Evolutionary conservation across 1,140 invertebrate genomes (phyloP).

Genomic region (Saccostrea glomerata): DNA sequence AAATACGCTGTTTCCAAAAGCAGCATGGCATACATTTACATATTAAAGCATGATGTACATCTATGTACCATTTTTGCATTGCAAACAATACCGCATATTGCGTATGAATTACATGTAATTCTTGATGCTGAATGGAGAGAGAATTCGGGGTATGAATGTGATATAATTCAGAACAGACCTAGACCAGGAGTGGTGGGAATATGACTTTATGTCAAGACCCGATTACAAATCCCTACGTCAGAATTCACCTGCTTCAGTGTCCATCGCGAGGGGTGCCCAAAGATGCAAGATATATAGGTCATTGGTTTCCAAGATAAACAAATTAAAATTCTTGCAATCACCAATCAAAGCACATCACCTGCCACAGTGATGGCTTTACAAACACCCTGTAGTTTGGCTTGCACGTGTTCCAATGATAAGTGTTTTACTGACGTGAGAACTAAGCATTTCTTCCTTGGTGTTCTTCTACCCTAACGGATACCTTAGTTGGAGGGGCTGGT

Average conservation of each 20-base stretch:
- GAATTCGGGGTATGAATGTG: background rate
- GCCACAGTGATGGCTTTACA: constrained; percentile 23
- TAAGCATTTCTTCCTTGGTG: constrained; percentile 8
- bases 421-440: constrained; percentile 33
- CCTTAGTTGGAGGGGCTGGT: background rate
- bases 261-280: constrained; percentile 13
- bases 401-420: constrained; percentile 37
- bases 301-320: constrained; percentile 36
- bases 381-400: constrained; percentile 33
- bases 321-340: constrained; percentile 38
- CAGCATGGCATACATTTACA: background rate
- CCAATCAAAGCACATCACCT: constrained; percentile 37
- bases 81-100: background rate
- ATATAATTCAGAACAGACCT: constrained; percentile 9
- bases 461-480: background rate
- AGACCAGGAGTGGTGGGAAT: background rate
- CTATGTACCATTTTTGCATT: background rate
- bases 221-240: background rate
- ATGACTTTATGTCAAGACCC: constrained; percentile 1
- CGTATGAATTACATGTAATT: background rate
- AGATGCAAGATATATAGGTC: constrained; percentile 34
- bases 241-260: constrained; percentile 8
- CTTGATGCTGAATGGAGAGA: background rate
- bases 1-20: no score
- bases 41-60: background rate